A percentile compares a stretch with the other conserved stretches of the same genome.
phyloP scores from a whole-genome alignment of 2,113 vertebrate species.

The Collichthys lucidus region DNA sequence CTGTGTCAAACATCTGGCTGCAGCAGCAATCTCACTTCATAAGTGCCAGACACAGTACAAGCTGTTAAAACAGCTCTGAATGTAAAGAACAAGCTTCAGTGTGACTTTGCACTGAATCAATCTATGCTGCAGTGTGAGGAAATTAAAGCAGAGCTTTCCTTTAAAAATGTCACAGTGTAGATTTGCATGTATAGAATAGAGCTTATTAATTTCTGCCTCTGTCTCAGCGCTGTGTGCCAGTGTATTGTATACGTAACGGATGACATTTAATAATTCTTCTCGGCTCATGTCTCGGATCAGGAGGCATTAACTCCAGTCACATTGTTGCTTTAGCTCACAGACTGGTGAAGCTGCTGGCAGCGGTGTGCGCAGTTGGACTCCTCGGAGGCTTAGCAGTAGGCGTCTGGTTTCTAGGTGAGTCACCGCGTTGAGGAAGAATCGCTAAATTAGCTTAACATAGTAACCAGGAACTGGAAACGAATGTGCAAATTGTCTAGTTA shows the following conservation, averaged over 20 bases:
- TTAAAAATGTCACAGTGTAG: conserved; percentile 3
- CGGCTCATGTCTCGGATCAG: conserved; percentile 43
- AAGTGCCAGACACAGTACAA: not conserved
- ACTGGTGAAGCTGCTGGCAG: conserved; percentile 77
- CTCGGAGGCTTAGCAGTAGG: conserved; percentile 82
- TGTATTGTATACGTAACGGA: conserved; percentile 27
- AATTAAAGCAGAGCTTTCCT: conserved; percentile 15
- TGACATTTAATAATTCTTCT: conserved; percentile 58
- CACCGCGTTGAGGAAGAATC: conserved; percentile 45
- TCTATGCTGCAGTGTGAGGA: not conserved
- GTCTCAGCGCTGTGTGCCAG: conserved; percentile 1
- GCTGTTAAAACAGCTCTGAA: not conserved
- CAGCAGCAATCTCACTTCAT: not conserved
- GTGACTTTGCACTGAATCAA: conserved; percentile 18
- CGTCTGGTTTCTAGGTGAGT: conserved; percentile 88
- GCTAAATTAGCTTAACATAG: conserved; percentile 43
- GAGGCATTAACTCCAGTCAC: conserved; percentile 52
- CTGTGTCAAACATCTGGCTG: conserved; percentile 5
- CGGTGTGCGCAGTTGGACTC: conserved; percentile 79
- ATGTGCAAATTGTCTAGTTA: not conserved
- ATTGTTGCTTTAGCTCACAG: conserved; percentile 77
- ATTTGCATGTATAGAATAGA: conserved; percentile 17
- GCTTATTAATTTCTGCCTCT: not conserved
- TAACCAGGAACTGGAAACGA: conserved; percentile 22
- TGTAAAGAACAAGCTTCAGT: not conserved